These are phyloP conservation scores for Pilophorus perplexus DNA, from an alignment of 2,888 invertebrate genomes.

Conservation along the genomic window DNA sequence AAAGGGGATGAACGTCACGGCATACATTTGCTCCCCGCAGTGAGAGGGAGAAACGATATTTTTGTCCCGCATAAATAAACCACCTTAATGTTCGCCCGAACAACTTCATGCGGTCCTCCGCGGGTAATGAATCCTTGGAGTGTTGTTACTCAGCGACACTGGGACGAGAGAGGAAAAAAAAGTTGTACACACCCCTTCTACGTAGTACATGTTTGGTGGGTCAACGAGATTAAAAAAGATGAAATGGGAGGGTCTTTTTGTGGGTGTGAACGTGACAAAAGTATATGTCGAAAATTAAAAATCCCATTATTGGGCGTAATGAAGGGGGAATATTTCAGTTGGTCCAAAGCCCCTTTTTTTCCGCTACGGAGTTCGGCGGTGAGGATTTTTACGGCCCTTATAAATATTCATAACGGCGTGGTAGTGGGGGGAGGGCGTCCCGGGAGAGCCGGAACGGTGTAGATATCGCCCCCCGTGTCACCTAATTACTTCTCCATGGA, in stretches of 20 bases:
- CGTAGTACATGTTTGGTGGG: not conserved
- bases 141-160: constrained; percentile 25
- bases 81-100: constrained; percentile 25
- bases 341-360: constrained; percentile 1
- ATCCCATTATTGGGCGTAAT: constrained; percentile 38
- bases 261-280: not conserved
- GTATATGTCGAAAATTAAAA: constrained; percentile 38
- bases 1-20: no score
- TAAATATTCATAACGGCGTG: constrained; percentile 34
- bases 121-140: constrained; percentile 31
- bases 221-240: constrained; percentile 20
- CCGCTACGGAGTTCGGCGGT: constrained; percentile 17
- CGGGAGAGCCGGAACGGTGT: not conserved
- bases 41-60: constrained; percentile 9
- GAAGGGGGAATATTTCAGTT: constrained; percentile 36
- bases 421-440: not conserved
- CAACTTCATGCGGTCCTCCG: constrained; percentile 21
- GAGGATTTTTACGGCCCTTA: constrained; percentile 35
- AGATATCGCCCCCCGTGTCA: constrained; percentile 32
- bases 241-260: no score
- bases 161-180: constrained; percentile 2
- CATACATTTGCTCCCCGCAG: no score
- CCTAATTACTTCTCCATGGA: constrained; percentile 34
- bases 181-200: constrained; percentile 9
- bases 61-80: constrained; percentile 13